Percentiles rank a stretch among this genome's conserved stretches.
Evolutionary conservation across 1,140 invertebrate genomes (phyloP).

Genomic region (Sipha flava): DNA sequence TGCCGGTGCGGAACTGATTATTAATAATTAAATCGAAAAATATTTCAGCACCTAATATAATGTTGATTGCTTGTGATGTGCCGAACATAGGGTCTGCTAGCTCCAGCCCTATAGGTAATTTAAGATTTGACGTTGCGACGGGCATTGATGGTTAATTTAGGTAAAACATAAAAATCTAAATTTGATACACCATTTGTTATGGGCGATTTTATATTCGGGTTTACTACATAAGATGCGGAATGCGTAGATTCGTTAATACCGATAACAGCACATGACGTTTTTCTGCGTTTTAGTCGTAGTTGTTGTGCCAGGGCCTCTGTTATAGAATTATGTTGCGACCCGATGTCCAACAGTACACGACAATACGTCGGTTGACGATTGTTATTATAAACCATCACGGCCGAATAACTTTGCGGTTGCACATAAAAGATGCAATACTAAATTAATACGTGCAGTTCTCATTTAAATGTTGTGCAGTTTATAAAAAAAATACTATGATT

Average conservation of each 20-base stretch:
- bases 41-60: neutral
- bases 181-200: neutral
- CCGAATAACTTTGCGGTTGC: too few relatives aligned
- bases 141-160: neutral
- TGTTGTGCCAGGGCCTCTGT: neutral
- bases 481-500: too few relatives aligned
- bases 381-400: neutral
- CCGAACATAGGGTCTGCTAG: neutral
- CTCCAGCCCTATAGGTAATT: neutral
- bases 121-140: neutral
- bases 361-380: neutral
- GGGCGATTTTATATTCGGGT: neutral
- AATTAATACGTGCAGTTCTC: too few relatives aligned
- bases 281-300: neutral
- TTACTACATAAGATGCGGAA: neutral
- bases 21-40: neutral
- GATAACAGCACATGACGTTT: neutral
- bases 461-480: too few relatives aligned
- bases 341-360: neutral
- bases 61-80: neutral
- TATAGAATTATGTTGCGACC: neutral
- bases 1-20: too few relatives aligned
- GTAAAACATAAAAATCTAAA: neutral
- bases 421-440: too few relatives aligned
- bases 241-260: neutral